Evolutionary conservation across 2,113 vertebrate genomes (phyloP).

Genomic region (Planiliza haematocheilus): DNA sequence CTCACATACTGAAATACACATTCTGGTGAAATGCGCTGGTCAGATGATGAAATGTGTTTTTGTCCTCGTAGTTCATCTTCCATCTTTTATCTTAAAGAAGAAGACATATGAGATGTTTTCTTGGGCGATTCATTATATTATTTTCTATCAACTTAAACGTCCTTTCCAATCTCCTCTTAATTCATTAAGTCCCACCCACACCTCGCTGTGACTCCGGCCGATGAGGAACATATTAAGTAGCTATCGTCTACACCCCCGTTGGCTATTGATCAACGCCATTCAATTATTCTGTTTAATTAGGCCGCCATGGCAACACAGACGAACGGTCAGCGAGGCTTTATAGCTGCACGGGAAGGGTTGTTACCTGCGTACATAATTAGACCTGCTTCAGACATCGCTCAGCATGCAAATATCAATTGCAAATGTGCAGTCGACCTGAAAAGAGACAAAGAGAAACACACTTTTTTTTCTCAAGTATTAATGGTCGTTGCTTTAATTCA

Average conservation of each 20-base stretch:
- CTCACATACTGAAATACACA: neutral
- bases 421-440: neutral
- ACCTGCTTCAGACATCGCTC: constrained; percentile 29
- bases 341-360: constrained; percentile 9
- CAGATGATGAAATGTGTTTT: neutral
- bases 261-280: constrained; percentile 64
- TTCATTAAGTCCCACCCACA: constrained; percentile 17
- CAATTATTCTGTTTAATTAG: constrained; percentile 68
- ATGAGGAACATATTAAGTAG: constrained; percentile 51
- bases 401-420: constrained; percentile 11
- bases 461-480: neutral
- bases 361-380: constrained; percentile 34
- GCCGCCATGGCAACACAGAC: constrained; percentile 8
- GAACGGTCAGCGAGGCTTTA: constrained; percentile 41
- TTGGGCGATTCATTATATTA: constrained; percentile 14
- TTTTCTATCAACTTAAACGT: constrained; percentile 5
- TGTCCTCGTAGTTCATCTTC: neutral
- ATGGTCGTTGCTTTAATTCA: neutral
- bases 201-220: neutral
- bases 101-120: constrained; percentile 11
- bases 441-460: neutral
- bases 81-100: neutral
- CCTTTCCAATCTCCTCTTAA: constrained; percentile 20
- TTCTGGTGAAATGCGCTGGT: neutral
- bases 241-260: constrained; percentile 37